Percentiles rank a stretch among this genome's conserved stretches.
phyloP scores from a whole-genome alignment of 2,888 invertebrate genomes.

The Rutpela maculata region DNA sequence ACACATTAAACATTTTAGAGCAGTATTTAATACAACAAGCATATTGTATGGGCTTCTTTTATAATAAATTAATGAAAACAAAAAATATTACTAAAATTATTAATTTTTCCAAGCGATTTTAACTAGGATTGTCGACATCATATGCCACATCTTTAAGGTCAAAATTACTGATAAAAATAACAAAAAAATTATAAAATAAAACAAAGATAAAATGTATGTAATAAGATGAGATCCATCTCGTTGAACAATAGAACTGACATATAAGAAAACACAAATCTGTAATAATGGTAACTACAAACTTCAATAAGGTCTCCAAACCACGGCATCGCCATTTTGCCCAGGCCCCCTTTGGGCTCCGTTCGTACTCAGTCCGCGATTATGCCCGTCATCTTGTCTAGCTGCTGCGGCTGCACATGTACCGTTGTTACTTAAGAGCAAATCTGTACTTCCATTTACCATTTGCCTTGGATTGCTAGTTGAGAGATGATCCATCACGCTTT shows the following conservation, averaged over 20 bases:
- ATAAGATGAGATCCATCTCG: not conserved
- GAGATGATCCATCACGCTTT: constrained; percentile 86
- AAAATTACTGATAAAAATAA: not conserved
- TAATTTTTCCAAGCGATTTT: no score
- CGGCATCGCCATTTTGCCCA: constrained; percentile 80
- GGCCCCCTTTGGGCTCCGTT: constrained; percentile 77
- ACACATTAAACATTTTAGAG: no score
- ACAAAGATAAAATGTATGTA: not conserved
- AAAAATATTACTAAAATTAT: no score
- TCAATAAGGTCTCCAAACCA: constrained; percentile 87
- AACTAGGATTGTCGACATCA: no score
- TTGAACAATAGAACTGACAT: not conserved
- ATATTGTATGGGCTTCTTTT: no score
- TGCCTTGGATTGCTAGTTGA: constrained; percentile 78
- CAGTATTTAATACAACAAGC: no score
- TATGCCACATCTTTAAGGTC: not conserved
- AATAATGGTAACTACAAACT: constrained; percentile 2
- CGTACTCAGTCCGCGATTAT: constrained; percentile 70
- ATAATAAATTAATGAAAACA: no score
- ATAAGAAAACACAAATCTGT: not conserved
- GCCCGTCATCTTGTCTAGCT: constrained; percentile 76
- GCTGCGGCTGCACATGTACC: constrained; percentile 79
- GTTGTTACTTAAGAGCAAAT: constrained; percentile 76
- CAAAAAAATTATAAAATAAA: not conserved
- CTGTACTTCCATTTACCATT: constrained; percentile 73